A percentile compares a stretch with the other conserved stretches of the same genome.
Evolutionary conservation across 2,888 invertebrate genomes (phyloP).

Genomic region (Nipponacmea schrenckii): DNA sequence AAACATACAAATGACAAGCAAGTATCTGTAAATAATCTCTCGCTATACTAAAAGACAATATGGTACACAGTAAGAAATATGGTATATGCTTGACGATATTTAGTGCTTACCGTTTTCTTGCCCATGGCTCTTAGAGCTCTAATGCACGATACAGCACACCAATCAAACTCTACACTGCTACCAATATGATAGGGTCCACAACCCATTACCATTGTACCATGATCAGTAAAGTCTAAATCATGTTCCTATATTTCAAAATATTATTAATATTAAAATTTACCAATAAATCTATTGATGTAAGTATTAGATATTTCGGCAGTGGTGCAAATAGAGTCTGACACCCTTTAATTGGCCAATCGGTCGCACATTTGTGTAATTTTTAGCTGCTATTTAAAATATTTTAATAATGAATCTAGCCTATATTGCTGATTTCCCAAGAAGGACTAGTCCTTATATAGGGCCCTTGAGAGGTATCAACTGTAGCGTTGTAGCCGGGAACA

Average conservation of each 20-base stretch:
- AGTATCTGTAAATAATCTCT: background rate
- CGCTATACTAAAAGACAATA: background rate
- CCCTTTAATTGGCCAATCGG: no score
- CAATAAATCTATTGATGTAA: no score
- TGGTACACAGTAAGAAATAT: background rate
- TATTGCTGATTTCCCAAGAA: no score
- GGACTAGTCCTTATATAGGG: no score
- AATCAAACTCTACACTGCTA: constrained; percentile 64
- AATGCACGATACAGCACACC: constrained; percentile 61
- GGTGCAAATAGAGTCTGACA: background rate
- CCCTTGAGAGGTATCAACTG: no score
- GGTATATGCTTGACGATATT: background rate
- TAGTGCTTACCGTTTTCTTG: constrained; percentile 39
- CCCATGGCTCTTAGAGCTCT: constrained; percentile 49
- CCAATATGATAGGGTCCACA: constrained; percentile 64
- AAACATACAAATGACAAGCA: no score
- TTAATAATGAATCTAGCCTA: background rate
- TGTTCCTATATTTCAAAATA: constrained; percentile 44
- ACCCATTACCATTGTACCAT: constrained; percentile 60
- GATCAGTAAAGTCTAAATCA: constrained; percentile 50
- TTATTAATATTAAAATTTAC: background rate
- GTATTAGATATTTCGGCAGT: no score
- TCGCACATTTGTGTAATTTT: no score
- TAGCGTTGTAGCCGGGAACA: no score
- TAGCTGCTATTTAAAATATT: no score